A percentile compares a stretch with the other conserved stretches of the same genome.
phyloP scores from a whole-genome alignment of 2,113 vertebrate species.

The Gymnocephalus cernua region DNA sequence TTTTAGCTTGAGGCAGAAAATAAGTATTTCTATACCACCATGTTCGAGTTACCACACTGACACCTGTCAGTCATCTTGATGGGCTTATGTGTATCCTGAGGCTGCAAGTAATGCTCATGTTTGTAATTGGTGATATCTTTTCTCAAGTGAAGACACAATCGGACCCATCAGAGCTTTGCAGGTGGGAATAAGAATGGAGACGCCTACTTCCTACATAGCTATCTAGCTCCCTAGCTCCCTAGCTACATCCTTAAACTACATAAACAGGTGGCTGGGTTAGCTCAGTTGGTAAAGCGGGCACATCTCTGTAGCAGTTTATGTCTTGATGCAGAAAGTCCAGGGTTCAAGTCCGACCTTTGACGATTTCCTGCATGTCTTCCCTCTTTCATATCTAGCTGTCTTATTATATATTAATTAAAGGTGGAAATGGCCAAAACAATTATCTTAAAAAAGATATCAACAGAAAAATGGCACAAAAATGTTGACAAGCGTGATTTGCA shows the following conservation, averaged over 20 bases:
- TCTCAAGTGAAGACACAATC: not conserved
- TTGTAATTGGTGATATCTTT: not conserved
- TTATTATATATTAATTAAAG: too few relatives aligned
- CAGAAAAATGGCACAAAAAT: not conserved
- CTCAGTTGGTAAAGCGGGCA: too few relatives aligned
- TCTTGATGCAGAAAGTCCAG: too few relatives aligned
- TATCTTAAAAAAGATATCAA: not conserved
- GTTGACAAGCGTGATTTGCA: not conserved
- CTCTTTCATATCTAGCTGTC: too few relatives aligned
- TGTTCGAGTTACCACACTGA: not conserved
- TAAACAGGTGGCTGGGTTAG: not conserved
- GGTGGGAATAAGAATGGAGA: not conserved
- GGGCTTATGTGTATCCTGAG: not conserved
- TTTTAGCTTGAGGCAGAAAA: slow-evolving; percentile 31
- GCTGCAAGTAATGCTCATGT: slow-evolving; percentile 10
- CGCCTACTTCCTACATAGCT: not conserved
- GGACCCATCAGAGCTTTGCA: not conserved
- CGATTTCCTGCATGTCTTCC: too few relatives aligned
- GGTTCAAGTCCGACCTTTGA: too few relatives aligned
- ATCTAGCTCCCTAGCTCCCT: not conserved
- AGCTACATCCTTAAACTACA: not conserved
- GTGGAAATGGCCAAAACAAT: too few relatives aligned
- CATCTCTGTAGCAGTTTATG: too few relatives aligned
- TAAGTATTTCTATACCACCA: not conserved
- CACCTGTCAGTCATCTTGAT: slow-evolving; percentile 10